These are phyloP conservation scores for Orthosia gothica DNA, from an alignment of 2,888 invertebrate genomes.

Conservation along the genomic window DNA sequence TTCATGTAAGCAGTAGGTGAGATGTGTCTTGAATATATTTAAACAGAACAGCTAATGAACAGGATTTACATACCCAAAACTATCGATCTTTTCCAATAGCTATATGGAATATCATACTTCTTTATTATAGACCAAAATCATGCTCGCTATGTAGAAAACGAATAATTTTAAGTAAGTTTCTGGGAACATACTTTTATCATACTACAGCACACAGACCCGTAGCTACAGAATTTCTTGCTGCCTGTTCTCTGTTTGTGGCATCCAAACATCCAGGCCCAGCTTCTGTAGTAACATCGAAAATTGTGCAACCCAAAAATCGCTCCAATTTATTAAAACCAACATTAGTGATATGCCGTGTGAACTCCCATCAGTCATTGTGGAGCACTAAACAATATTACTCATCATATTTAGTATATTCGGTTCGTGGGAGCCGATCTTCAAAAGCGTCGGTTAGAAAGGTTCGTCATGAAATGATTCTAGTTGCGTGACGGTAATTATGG, in stretches of 20 bases:
- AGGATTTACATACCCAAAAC: background rate
- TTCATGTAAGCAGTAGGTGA: too few species aligned
- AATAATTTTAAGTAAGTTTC: background rate
- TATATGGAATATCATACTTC: background rate
- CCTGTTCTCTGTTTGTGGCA: background rate
- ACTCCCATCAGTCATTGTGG: conserved; percentile 50
- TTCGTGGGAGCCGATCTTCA: conserved; percentile 72
- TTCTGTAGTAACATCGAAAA: background rate
- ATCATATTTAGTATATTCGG: conserved; percentile 65
- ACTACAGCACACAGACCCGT: background rate
- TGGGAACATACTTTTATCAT: background rate
- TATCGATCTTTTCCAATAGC: background rate
- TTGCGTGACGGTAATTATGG: conserved; percentile 86
- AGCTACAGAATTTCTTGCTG: background rate
- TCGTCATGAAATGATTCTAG: conserved; percentile 69
- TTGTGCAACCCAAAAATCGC: background rate
- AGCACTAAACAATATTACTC: conserved; percentile 65
- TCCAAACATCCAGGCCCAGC: background rate
- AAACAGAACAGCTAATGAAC: background rate
- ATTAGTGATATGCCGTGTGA: conserved; percentile 53
- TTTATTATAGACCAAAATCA: background rate
- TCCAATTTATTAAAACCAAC: conserved; percentile 35
- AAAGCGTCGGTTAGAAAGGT: conserved; percentile 71
- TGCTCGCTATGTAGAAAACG: background rate
- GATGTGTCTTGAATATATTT: too few species aligned